Conservation (phyloP, 2,113 vertebrate genomes). For the Toxotes chatareus region DNA sequence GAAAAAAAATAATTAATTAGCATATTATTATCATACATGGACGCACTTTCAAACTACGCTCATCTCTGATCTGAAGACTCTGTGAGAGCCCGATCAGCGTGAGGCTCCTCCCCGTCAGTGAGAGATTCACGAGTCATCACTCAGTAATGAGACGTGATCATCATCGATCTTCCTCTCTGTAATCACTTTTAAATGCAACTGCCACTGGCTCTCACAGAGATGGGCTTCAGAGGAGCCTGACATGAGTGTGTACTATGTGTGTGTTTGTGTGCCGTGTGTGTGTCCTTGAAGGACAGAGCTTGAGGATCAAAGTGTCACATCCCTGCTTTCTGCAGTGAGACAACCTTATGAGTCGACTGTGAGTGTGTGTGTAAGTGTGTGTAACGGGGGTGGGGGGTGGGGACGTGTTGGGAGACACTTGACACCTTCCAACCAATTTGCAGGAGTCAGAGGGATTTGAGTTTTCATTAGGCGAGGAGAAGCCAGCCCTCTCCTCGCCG, state of each 20-base stretch:
- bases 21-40: no score
- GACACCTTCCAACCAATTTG: conserved; percentile 78
- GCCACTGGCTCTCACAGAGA: conserved; percentile 21
- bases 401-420: conserved; percentile 53
- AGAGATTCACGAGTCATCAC: conserved; percentile 43
- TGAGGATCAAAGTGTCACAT: conserved; percentile 46
- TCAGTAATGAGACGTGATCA: conserved; percentile 41
- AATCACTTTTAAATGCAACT: conserved; percentile 61
- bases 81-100: neutral
- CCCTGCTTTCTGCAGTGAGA: conserved; percentile 24
- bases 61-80: neutral
- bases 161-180: conserved; percentile 51
- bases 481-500: conserved; percentile 38
- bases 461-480: conserved; percentile 73
- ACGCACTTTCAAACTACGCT: neutral
- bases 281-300: conserved; percentile 35
- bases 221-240: conserved; percentile 13
- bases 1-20: no score
- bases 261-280: neutral
- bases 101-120: neutral
- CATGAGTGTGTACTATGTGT: neutral
- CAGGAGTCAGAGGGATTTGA: conserved; percentile 72
- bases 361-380: conserved; percentile 23
- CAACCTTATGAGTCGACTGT: conserved; percentile 30
- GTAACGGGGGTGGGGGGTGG: neutral